A percentile compares a stretch with the other conserved stretches of the same genome.
Evolutionary conservation across 2,797 vertebrate species (phyloP).

Genomic region (Halcyon chelicuti): DNA sequence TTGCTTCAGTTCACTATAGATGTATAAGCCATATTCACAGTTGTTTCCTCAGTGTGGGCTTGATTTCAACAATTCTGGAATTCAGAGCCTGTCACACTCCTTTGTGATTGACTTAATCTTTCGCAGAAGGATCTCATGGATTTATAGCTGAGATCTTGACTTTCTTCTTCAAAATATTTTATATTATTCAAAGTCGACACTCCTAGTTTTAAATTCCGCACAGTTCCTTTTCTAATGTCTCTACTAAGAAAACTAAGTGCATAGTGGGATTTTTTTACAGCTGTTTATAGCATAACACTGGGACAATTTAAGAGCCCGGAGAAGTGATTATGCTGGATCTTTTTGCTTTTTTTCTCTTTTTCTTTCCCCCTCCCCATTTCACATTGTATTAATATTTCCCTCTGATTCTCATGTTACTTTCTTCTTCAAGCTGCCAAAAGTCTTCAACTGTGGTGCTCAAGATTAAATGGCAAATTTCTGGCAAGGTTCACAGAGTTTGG

Average conservation of each 20-base stretch:
- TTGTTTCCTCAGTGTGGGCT: neutral
- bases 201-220: neutral
- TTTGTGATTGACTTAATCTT: slow-evolving; percentile 29
- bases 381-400: slow-evolving; percentile 21
- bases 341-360: neutral
- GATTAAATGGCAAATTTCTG: slow-evolving; percentile 41
- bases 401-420: neutral
- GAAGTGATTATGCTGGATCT: neutral
- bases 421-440: neutral
- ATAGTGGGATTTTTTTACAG: neutral
- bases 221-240: neutral
- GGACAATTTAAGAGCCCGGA: neutral
- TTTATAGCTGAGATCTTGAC: neutral
- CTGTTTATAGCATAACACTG: neutral
- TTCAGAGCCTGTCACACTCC: slow-evolving; percentile 4
- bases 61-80: slow-evolving; percentile 19
- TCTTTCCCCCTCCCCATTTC: rapidly evolving
- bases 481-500: neutral
- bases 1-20: neutral
- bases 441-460: neutral
- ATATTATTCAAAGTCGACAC: neutral
- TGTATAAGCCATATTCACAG: neutral
- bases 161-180: slow-evolving; percentile 5
- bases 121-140: neutral
- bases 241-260: neutral